These are phyloP conservation scores for Tubiluchus corallicola DNA, from an alignment of 2,888 invertebrate species.

Conservation along the genomic window DNA sequence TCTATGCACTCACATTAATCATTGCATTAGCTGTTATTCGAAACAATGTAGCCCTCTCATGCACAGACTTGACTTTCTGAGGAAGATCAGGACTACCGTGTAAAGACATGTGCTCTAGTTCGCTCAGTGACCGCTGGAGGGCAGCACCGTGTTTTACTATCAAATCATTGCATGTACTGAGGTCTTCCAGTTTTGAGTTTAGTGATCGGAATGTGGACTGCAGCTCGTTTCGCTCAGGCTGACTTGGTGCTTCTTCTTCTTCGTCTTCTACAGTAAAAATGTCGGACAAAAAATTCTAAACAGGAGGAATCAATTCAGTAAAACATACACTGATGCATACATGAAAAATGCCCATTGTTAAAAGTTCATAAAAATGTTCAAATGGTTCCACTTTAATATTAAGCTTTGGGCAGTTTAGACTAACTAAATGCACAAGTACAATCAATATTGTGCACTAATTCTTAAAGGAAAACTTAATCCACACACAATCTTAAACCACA, in stretches of 20 bases:
- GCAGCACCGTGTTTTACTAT: conserved; percentile 71
- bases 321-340: too few species aligned
- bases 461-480: too few species aligned
- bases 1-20: conserved; percentile 60
- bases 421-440: too few species aligned
- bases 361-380: too few species aligned
- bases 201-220: conserved; percentile 38
- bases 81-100: too few species aligned
- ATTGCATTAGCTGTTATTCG: conserved; percentile 87
- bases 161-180: conserved; percentile 75
- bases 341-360: too few species aligned
- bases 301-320: too few species aligned
- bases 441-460: too few species aligned
- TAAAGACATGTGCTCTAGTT: conserved; percentile 30
- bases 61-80: conserved; percentile 76
- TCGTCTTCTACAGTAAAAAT: conserved; percentile 8
- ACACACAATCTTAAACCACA: too few species aligned
- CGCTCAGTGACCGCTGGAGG: conserved; percentile 40
- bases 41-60: conserved; percentile 79
- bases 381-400: too few species aligned
- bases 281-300: too few species aligned
- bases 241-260: conserved; percentile 37
- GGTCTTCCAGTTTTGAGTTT: conserved; percentile 60
- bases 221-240: conserved; percentile 36
- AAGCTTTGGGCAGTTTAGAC: too few species aligned